phyloP scores from a whole-genome alignment of 2,113 vertebrate genomes.

The Apaloderma vittatum region DNA sequence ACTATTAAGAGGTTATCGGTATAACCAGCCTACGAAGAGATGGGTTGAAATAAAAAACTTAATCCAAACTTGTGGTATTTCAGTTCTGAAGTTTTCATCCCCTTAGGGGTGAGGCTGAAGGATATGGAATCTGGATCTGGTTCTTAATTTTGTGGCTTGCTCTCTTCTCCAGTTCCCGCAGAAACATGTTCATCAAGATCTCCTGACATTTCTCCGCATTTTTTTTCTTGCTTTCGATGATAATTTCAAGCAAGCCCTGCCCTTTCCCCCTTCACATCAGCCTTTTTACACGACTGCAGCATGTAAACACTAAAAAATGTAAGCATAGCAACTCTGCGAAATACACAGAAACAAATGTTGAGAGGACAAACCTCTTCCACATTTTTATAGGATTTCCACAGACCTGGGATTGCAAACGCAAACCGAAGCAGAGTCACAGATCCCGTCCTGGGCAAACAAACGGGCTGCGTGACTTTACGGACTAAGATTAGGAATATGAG shows the following conservation, averaged over 20 bases:
- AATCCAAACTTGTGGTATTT: slow-evolving; percentile 46
- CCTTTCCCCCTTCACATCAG: slow-evolving; percentile 13
- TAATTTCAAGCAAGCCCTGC: slow-evolving; percentile 58
- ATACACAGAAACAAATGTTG: slow-evolving; percentile 11
- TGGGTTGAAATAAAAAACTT: neutral
- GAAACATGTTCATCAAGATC: slow-evolving; percentile 55
- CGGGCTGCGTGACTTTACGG: neutral
- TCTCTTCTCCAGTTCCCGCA: slow-evolving; percentile 62
- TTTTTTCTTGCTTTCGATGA: neutral
- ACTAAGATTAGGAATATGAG: neutral
- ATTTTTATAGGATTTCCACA: neutral
- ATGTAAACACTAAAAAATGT: slow-evolving; percentile 51
- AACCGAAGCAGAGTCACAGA: neutral
- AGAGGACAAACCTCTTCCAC: neutral
- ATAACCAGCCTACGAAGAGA: neutral
- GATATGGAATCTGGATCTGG: slow-evolving; percentile 43
- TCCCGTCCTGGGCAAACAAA: neutral
- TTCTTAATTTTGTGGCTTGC: slow-evolving; percentile 45
- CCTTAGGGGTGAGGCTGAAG: slow-evolving; percentile 56
- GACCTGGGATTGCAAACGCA: neutral
- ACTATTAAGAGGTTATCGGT: neutral
- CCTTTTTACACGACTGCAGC: slow-evolving; percentile 35
- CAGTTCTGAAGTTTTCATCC: slow-evolving; percentile 21
- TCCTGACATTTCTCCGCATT: slow-evolving; percentile 42
- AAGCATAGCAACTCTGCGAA: slow-evolving; percentile 45